Evolutionary conservation across 2,888 invertebrate species (phyloP).

Genomic region (Agonopterix arenella): DNA sequence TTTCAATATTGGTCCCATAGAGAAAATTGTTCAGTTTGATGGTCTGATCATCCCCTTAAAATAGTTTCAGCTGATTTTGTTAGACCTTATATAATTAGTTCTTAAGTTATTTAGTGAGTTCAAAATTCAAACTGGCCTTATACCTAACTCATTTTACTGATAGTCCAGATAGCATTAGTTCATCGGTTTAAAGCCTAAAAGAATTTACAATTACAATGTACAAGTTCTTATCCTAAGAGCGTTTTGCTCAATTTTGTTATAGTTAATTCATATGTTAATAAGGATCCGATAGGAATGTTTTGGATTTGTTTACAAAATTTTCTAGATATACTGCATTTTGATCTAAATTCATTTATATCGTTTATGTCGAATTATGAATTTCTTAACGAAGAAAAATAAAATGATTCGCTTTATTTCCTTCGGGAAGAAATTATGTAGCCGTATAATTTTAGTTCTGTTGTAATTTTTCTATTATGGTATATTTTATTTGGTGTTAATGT

Average conservation of each 20-base stretch:
- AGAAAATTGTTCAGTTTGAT: too few species aligned
- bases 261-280: slow-evolving; percentile 6
- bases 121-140: too few species aligned
- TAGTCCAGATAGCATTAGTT: slow-evolving; percentile 21
- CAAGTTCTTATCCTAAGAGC: slow-evolving; percentile 57
- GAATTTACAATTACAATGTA: slow-evolving; percentile 68
- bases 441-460: too few species aligned
- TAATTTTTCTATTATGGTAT: too few species aligned
- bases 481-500: too few species aligned
- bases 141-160: too few species aligned
- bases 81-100: too few species aligned
- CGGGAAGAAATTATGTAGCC: not conserved
- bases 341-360: not conserved
- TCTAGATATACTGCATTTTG: slow-evolving; percentile 1
- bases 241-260: slow-evolving; percentile 26
- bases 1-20: too few species aligned
- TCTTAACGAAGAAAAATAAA: not conserved
- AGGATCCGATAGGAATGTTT: slow-evolving; percentile 46
- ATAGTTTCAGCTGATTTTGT: too few species aligned
- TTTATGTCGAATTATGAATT: not conserved
- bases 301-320: slow-evolving; percentile 11
- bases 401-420: not conserved
- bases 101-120: too few species aligned
- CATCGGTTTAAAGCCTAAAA: slow-evolving; percentile 36
- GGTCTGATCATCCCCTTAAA: too few species aligned